Percentiles rank a stretch among this genome's conserved stretches.
Evolutionary conservation across 2,797 vertebrate genomes (phyloP).

Genomic region (Typhlichthys subterraneus): DNA sequence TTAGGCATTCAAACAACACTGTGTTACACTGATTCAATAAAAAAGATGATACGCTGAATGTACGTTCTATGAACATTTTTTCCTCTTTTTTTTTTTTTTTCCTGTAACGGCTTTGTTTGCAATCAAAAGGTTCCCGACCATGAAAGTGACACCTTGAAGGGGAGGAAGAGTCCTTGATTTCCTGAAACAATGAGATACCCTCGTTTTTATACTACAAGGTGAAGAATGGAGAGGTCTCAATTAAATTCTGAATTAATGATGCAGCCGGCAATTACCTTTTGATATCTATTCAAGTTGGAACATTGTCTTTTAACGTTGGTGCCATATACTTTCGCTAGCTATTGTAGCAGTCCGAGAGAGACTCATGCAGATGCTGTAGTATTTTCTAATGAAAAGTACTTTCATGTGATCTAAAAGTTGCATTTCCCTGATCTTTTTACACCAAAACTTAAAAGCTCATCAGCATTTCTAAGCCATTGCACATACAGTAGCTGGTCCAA

Average conservation of each 20-base stretch:
- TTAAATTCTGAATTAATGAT: conserved; percentile 59
- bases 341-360: conserved; percentile 6
- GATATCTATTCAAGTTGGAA: conserved; percentile 30
- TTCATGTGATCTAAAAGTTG: conserved; percentile 29
- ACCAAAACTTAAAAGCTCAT: conserved; percentile 37
- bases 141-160: conserved; percentile 56
- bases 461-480: conserved; percentile 48
- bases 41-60: conserved; percentile 46
- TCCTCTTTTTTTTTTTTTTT: conserved; percentile 40
- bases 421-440: conserved; percentile 22
- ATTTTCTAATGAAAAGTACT: conserved; percentile 17
- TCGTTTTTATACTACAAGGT: conserved; percentile 30
- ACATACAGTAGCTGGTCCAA: conserved; percentile 29
- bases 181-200: conserved; percentile 31
- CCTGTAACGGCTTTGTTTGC: conserved; percentile 48
- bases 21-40: conserved; percentile 54
- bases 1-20: conserved; percentile 56
- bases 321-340: conserved; percentile 2
- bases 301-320: conserved; percentile 27
- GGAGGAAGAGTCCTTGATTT: conserved; percentile 44
- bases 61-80: conserved; percentile 19
- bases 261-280: conserved; percentile 25
- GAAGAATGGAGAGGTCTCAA: conserved; percentile 46
- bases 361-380: conserved; percentile 3
- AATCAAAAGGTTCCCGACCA: conserved; percentile 55